Evolutionary conservation across 2,888 invertebrate species (phyloP).

Genomic region (Torymus aiolomorphi): DNA sequence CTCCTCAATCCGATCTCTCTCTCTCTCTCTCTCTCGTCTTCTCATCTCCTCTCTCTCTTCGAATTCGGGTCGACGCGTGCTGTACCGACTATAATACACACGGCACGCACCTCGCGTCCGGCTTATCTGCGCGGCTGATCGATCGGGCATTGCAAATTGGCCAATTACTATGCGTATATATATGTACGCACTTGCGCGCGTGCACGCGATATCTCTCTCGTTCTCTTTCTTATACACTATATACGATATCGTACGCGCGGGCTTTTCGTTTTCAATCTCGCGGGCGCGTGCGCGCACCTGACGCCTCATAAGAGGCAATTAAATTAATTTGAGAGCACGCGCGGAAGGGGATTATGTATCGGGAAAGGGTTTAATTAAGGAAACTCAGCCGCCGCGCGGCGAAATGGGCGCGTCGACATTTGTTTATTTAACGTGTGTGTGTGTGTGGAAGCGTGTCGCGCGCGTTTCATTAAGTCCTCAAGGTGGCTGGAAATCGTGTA

Average conservation of each 20-base stretch:
- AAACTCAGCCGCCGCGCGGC: neutral
- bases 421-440: no score
- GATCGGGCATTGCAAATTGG: conserved; percentile 64
- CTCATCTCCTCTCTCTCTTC: neutral
- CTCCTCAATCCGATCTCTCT: no score
- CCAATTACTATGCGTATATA: conserved; percentile 63
- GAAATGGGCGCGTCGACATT: no score
- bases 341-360: neutral
- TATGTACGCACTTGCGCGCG: conserved; percentile 1
- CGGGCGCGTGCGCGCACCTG: conserved; percentile 25
- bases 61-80: no score
- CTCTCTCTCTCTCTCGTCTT: no score
- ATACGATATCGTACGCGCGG: neutral
- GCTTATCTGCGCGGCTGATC: conserved; percentile 42
- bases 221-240: no score
- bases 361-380: conserved; percentile 47
- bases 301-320: conserved; percentile 22
- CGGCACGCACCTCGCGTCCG: neutral
- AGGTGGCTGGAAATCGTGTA: no score
- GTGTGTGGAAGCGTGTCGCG: no score
- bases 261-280: conserved; percentile 45
- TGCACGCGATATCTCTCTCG: neutral
- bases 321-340: conserved; percentile 33
- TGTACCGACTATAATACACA: neutral
- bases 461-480: no score